Conservation (phyloP, 2,888 invertebrate genomes). For the Conistra vaccinii region DNA sequence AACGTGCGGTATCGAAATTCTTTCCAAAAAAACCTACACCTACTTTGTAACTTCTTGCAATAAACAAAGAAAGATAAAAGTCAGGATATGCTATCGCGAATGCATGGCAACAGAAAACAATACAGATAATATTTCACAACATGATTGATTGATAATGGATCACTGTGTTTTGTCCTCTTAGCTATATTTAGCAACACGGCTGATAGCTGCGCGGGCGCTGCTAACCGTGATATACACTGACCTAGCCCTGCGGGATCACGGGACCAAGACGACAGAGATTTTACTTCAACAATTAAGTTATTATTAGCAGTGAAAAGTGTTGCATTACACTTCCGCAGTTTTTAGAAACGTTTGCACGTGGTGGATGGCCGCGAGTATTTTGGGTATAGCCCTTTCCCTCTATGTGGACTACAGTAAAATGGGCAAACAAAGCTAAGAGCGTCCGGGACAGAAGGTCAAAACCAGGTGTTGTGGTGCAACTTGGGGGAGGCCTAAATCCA, state of each 20-base stretch:
- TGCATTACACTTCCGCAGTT: background rate
- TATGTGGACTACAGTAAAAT: background rate
- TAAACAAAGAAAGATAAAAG: constrained; percentile 6
- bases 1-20: too few relatives aligned
- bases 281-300: background rate
- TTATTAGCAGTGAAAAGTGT: background rate
- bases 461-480: background rate
- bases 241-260: constrained; percentile 42
- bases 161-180: constrained; percentile 23
- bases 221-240: constrained; percentile 53
- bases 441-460: background rate
- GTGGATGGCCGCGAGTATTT: background rate
- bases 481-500: background rate
- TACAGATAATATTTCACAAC: constrained; percentile 15
- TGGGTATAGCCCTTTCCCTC: background rate
- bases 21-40: background rate
- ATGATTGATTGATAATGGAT: constrained; percentile 31
- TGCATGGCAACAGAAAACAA: constrained; percentile 37
- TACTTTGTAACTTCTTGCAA: background rate
- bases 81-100: constrained; percentile 1
- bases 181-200: constrained; percentile 26
- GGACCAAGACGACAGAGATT: background rate
- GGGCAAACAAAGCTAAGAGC: background rate
- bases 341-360: background rate
- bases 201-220: constrained; percentile 37